Conservation (phyloP, 1,140 invertebrate genomes). For the Camponotus floridanus region DNA sequence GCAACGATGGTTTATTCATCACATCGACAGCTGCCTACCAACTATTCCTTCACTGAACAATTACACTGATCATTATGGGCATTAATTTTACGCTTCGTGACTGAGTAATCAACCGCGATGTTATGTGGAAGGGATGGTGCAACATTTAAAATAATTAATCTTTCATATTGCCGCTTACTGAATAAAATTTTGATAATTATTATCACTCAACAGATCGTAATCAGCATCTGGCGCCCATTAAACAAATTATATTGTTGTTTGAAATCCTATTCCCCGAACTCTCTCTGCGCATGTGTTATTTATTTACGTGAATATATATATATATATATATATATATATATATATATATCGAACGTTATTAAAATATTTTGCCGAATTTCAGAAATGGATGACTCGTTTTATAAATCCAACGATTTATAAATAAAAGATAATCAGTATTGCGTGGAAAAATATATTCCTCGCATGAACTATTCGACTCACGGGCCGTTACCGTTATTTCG, state of each 20-base stretch:
- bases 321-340: no score
- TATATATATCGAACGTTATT: conserved; percentile 10
- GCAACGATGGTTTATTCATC: conserved; percentile 47
- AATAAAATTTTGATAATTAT: conserved; percentile 46
- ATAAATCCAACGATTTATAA: conserved; percentile 48
- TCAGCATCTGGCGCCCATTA: conserved; percentile 21
- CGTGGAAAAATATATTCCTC: conserved; percentile 50
- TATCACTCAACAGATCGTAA: neutral
- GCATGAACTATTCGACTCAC: conserved; percentile 36
- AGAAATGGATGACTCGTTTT: conserved; percentile 39
- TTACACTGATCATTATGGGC: conserved; percentile 36
- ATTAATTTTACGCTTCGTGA: conserved; percentile 46
- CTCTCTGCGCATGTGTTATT: neutral
- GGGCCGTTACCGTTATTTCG: conserved; percentile 11
- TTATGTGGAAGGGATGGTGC: neutral
- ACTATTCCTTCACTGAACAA: conserved; percentile 29
- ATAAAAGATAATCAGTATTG: conserved; percentile 48
- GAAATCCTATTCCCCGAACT: neutral
- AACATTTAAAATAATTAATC: conserved; percentile 39
- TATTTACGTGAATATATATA: conserved; percentile 28
- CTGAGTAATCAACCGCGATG: conserved; percentile 32
- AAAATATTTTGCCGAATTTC: conserved; percentile 45
- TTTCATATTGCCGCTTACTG: conserved; percentile 9
- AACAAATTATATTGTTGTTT: conserved; percentile 16
- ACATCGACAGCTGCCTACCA: conserved; percentile 27